Evolutionary conservation across 1,140 invertebrate genomes (phyloP), one percentile per base, ranked within the genome.

Genomic region (Yoshiicerus persimilis): DNA sequence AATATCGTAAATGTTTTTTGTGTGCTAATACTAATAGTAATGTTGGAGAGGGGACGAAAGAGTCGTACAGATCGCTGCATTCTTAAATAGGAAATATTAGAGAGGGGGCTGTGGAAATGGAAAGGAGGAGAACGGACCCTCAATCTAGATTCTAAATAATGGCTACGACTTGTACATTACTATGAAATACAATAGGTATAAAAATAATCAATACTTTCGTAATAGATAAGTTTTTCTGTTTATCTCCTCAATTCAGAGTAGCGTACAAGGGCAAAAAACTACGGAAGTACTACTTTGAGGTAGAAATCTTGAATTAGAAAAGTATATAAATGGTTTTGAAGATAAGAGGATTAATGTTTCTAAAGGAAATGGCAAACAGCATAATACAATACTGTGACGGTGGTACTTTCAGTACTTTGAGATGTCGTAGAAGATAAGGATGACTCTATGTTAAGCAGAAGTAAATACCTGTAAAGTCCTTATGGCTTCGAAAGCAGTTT

Each of bases 1-100:
- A 80, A 80, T 80, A 80, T 80, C 75, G 32, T 80, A 80, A 80
- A 80, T 80, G 75, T 32, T 80, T 80, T 70, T 80, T 80, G 0
- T 80, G 75, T 23, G n/a, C 32, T 38, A 36, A 66, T 25, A 4
- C 20, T 25, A 23, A 30, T 34, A 80, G 66, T 70, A 30, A 32
- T 70, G 25, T 13, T 36, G 34, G 32, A 32, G 32, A 80, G 30
- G 32, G 32, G 11, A 80, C n/a, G 20, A 11, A 38, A 34, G 75
- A 80, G 47, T n/a, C 47, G 20, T n/a, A n/a, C 47, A 56, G n/a
- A n/a, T n/a, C 47, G n/a, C 47, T 80, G n/a, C 75, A 80, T 36
- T n/a, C n/a, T 34, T 80, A 38, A 80, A 80, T 36, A 80, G 75
- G 38, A 80, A 80, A 80, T 34, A 80, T 80, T 32, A 36, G 2